phyloP scores from a whole-genome alignment of 2,888 invertebrate species.

The Caenorhabditis angaria region DNA sequence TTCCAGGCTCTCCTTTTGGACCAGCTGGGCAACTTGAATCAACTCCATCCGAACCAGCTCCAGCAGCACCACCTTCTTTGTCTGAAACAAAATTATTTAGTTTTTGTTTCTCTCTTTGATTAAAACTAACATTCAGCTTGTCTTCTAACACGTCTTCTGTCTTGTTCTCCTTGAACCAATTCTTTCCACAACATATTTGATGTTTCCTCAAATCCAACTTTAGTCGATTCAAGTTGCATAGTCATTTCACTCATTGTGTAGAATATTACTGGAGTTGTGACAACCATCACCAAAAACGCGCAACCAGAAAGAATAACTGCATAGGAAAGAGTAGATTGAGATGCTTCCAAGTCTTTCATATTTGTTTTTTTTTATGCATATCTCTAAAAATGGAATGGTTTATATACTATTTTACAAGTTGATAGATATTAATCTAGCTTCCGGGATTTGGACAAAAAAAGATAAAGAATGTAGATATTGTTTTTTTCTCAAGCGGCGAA shows the following conservation, averaged over 20 bases:
- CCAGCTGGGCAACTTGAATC: slow-evolving; percentile 53
- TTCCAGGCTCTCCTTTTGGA: slow-evolving; percentile 57
- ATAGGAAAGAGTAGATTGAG: slow-evolving; percentile 28
- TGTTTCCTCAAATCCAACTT: slow-evolving; percentile 59
- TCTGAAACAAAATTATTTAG: slow-evolving; percentile 24
- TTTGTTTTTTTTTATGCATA: background rate
- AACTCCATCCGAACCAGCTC: slow-evolving; percentile 18
- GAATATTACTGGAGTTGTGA: slow-evolving; percentile 59
- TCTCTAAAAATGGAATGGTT: no score
- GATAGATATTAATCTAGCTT: background rate
- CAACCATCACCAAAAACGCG: slow-evolving; percentile 55
- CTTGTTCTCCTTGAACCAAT: slow-evolving; percentile 52
- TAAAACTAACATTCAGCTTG: slow-evolving; percentile 49
- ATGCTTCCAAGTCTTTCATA: slow-evolving; percentile 4
- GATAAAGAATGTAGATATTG: no score
- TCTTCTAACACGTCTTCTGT: slow-evolving; percentile 48
- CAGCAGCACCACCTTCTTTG: slow-evolving; percentile 30
- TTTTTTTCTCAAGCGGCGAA: no score
- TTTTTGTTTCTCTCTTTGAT: background rate
- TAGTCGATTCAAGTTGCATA: slow-evolving; percentile 51
- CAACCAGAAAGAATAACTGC: slow-evolving; percentile 57
- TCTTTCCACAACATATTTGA: slow-evolving; percentile 65
- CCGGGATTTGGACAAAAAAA: no score
- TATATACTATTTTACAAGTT: background rate
- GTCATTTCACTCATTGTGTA: slow-evolving; percentile 58